Conservation (phyloP, 2,888 invertebrate species). For the Aphodius sticticus region DNA sequence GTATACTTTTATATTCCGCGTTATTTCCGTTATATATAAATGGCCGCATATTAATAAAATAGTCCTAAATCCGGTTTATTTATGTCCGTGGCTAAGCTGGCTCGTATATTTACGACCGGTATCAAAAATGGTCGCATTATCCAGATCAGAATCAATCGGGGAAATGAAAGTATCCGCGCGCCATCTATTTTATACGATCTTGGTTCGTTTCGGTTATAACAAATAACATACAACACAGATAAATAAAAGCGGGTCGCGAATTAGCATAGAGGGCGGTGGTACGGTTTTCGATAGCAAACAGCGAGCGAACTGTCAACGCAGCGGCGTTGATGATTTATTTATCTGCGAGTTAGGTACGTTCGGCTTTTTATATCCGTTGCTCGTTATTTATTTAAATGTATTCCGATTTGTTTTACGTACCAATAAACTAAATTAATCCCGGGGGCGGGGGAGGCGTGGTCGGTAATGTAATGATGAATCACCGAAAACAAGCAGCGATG, state of each 20-base stretch:
- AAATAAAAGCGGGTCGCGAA: not conserved
- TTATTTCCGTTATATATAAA: too few species aligned
- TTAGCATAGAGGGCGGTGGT: not conserved
- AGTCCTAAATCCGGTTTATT: too few species aligned
- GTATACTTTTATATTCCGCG: too few species aligned
- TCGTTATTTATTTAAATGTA: slow-evolving; percentile 26
- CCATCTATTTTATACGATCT: not conserved
- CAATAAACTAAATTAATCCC: slow-evolving; percentile 20
- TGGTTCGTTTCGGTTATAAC: not conserved
- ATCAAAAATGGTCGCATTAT: not conserved
- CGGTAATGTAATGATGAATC: not conserved
- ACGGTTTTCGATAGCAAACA: not conserved
- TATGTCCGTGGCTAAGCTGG: not conserved
- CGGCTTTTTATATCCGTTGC: not conserved
- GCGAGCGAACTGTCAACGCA: not conserved
- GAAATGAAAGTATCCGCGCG: not conserved
- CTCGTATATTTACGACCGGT: not conserved
- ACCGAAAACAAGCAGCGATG: not conserved
- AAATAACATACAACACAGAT: not conserved
- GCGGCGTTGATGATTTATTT: slow-evolving; percentile 14
- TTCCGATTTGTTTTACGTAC: slow-evolving; percentile 17
- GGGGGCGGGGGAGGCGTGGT: not conserved
- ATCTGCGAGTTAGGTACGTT: not conserved
- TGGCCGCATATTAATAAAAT: too few species aligned
- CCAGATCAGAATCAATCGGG: not conserved